Base-by-base conservation (phyloP, 2,888 invertebrate species). In the Pterostichus madidus region DNA sequence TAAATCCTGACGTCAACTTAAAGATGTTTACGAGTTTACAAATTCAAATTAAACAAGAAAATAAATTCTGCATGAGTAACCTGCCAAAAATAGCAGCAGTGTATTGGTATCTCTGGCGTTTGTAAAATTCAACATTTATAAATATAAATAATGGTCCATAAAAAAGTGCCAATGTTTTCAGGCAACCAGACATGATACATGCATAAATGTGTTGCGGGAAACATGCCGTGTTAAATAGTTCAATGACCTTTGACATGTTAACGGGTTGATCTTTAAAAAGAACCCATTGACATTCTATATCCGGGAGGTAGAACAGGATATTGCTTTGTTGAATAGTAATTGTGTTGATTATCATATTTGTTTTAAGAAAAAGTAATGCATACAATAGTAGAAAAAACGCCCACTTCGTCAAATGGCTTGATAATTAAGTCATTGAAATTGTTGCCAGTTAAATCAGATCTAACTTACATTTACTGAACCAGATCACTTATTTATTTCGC, bases 61-160 rank as follows among this genome's bases (percentile, higher is more conserved):
- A 71, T 71, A 71, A 13, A 52, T 52, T 71, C 44, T 15, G 44
- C n/a, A 44, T 71, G 68, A 71, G 68, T 39, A 71, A 71, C 39
- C 13, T n/a, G 17, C 15, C 39, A 71, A 71, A 71, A 71, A 71
- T 71, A 71, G 15, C 13, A 39, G 1, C 10, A 39, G 17, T 71
- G 32, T 61, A 17, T 11, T 71, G 68, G 8, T 15, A 71, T 39
- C 44, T 39, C 13, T 17, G 56, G 15, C 56, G 17, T 3, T 44
- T 44, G 10, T 15, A 39, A 68, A 71, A 44, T 17, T 17, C 17
- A 17, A 56, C 56, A 17, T 56, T 56, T 56, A 56, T 56, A 56
- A 56, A 56, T 56, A 17, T 17, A 56, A 13, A 17, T 56, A 56
- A 15, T 44, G 68, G 56, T n/a, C 49, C 13, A 64, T 64, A 8